Percentiles rank a stretch among this genome's conserved stretches.
These are phyloP conservation scores for Idaea biselata DNA, from an alignment of 2,888 invertebrate species.

Conservation along the genomic window DNA sequence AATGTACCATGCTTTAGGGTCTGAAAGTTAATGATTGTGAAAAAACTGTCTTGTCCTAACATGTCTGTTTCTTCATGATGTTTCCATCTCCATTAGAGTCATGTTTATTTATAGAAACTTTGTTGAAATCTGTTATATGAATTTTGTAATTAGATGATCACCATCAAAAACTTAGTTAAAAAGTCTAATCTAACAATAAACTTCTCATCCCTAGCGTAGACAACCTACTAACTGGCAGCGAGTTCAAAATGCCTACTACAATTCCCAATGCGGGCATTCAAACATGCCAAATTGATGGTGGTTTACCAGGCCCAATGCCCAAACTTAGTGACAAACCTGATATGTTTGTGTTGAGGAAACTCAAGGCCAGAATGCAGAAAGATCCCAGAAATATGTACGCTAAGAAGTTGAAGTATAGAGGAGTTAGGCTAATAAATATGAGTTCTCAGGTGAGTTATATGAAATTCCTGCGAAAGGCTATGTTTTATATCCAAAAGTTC, in stretches of 20 bases:
- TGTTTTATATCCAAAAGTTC: too few species aligned
- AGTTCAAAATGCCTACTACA: slow-evolving; percentile 42
- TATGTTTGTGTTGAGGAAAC: slow-evolving; percentile 46
- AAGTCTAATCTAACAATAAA: neutral
- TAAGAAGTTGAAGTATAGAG: slow-evolving; percentile 59
- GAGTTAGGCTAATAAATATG: slow-evolving; percentile 36
- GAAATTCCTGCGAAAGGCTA: too few species aligned
- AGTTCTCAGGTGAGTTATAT: slow-evolving; percentile 34
- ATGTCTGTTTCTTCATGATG: too few species aligned
- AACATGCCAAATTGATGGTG: neutral
- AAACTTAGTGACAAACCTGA: slow-evolving; percentile 24
- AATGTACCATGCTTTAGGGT: too few species aligned
- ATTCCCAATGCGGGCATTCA: slow-evolving; percentile 38
- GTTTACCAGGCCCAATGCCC: slow-evolving; percentile 7
- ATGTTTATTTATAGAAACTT: too few species aligned
- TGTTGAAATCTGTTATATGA: too few species aligned
- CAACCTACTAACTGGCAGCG: slow-evolving; percentile 51
- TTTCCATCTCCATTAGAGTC: too few species aligned
- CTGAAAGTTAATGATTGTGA: too few species aligned
- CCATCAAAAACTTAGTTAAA: neutral
- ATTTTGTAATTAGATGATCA: too few species aligned
- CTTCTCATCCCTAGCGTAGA: slow-evolving; percentile 41
- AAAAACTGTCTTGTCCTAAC: too few species aligned
- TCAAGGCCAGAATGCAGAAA: slow-evolving; percentile 35
- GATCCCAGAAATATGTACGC: slow-evolving; percentile 40